Evolutionary conservation across 2,113 vertebrate species (phyloP).

Genomic region (Syngnathus typhle): DNA sequence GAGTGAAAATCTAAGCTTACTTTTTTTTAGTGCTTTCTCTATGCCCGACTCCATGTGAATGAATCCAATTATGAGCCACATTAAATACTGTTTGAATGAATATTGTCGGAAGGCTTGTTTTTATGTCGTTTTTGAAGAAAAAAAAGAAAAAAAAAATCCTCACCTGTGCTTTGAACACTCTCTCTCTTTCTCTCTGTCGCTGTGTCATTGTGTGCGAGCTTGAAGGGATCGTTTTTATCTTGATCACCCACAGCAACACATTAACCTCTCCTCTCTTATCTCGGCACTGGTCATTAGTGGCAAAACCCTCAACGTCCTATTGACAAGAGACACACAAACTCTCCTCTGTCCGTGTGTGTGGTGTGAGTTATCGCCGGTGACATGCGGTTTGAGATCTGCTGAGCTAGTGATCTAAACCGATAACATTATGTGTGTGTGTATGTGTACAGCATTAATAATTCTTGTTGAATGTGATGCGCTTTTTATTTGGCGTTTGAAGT

Average conservation of each 20-base stretch:
- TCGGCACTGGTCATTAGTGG: slow-evolving; percentile 72
- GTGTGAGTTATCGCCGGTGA: slow-evolving; percentile 58
- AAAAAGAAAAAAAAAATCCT: neutral
- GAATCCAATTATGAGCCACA: slow-evolving; percentile 19
- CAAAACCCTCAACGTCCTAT: slow-evolving; percentile 68
- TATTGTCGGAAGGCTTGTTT: neutral
- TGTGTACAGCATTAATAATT: slow-evolving; percentile 5
- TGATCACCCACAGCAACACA: slow-evolving; percentile 73
- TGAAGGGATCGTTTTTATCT: slow-evolving; percentile 70
- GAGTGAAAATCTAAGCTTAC: slow-evolving; percentile 25
- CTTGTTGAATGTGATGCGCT: slow-evolving; percentile 4
- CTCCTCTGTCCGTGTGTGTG: slow-evolving; percentile 24
- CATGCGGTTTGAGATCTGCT: slow-evolving; percentile 60
- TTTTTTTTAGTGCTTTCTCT: slow-evolving; percentile 23
- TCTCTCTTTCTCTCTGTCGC: slow-evolving; percentile 21
- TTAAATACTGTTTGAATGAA: slow-evolving; percentile 15
- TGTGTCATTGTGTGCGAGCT: slow-evolving; percentile 58
- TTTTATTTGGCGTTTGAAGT: slow-evolving; percentile 6
- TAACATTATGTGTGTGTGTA: slow-evolving; percentile 59
- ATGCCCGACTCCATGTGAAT: slow-evolving; percentile 27
- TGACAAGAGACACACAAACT: slow-evolving; percentile 52
- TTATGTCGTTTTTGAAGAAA: neutral
- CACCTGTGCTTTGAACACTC: slow-evolving; percentile 14
- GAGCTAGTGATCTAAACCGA: slow-evolving; percentile 60
- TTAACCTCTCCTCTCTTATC: slow-evolving; percentile 77